Evolutionary conservation across 2,113 vertebrate genomes (phyloP).

Genomic region (Anthoscopus minutus): DNA sequence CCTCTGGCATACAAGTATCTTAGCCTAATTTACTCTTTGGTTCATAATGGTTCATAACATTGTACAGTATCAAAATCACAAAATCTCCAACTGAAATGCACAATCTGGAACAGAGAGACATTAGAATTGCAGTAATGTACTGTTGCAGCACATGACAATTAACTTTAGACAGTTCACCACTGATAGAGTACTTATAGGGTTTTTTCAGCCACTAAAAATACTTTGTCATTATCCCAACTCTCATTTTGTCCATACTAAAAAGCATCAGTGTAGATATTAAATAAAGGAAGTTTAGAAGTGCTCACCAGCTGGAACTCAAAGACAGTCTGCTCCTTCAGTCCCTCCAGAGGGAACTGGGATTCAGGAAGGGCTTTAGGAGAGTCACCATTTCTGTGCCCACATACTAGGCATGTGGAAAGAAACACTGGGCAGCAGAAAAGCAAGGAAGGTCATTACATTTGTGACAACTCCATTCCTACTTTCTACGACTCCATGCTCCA

Average conservation of each 20-base stretch:
- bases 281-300: background rate
- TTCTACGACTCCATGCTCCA: background rate
- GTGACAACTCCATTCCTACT: background rate
- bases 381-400: background rate
- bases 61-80: background rate
- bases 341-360: background rate
- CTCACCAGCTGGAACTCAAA: background rate
- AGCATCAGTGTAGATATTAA: background rate
- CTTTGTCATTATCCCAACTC: background rate
- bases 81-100: background rate
- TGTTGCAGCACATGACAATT: background rate
- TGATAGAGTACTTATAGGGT: background rate
- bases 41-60: background rate
- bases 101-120: background rate
- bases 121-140: background rate
- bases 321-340: background rate
- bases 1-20: background rate
- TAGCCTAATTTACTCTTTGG: background rate
- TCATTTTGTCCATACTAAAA: background rate
- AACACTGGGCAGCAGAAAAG: background rate
- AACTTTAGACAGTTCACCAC: background rate
- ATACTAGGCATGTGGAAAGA: background rate
- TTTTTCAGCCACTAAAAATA: background rate
- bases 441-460: background rate
- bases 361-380: background rate